Base-by-base conservation (phyloP, 2,797 vertebrate species). In the Salmo trutta region DNA sequence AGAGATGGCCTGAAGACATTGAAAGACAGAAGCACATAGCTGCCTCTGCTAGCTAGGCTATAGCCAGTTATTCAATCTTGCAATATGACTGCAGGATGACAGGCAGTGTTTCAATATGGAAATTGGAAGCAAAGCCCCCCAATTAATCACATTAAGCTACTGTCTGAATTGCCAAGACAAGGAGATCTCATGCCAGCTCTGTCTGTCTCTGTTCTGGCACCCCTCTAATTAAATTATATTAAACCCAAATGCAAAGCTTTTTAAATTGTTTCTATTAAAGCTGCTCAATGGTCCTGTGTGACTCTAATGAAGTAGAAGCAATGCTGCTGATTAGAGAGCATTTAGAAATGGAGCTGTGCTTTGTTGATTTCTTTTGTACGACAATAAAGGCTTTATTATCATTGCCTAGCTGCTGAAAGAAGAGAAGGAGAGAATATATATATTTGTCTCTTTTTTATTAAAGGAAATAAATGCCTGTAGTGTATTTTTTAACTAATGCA, bases 131-230 rank as follows among this genome's bases (percentile, higher is more conserved):
- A 83, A 91, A 88, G 84, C 82, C 82, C 15, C 75, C 75, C 83
- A 81, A 90, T 92, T 90, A 92, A 90, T 92, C 88, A 86, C 83
- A 89, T 90, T 90, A 89, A 89, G 82, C 85, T 71, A 56, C 81
- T 82, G 81, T 84, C 82, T 88, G 76, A 72, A 85, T 86, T 85
- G 87, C 89, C 87, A 88, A 87, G 86, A 84, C 75, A 16, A 79
- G 17, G 83, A 84, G 87, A 85, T 83, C 81, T 76, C 79, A 64
- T 77, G 82, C 85, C 87, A 88, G 80, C 80, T 81, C 80, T 64
- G 59, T n/a, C 59, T 64, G 59, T 64, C 59, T 64, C 7, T 62
- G 67, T 76, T 79, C 83, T 86, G 84, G 79, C 82, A 83, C 80
- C 71, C 21, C 83, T 81, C 86, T 88, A 90, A 91, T 92, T 88